Evolutionary conservation across 1,140 invertebrate species (phyloP).

Genomic region (Maniola jurtina): DNA sequence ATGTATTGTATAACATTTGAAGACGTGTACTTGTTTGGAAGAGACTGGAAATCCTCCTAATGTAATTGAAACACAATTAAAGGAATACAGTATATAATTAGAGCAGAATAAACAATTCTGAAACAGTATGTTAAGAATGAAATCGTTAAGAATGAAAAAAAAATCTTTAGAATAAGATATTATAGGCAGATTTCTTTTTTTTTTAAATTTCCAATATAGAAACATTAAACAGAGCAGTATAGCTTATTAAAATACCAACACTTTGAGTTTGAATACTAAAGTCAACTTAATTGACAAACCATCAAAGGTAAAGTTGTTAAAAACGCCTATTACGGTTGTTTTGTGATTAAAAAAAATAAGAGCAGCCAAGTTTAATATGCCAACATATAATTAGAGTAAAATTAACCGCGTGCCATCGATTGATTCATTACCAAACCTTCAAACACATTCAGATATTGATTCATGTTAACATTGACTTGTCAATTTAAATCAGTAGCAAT

Average conservation of each 20-base stretch:
- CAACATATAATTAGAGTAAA: constrained; percentile 4
- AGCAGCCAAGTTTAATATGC: neutral
- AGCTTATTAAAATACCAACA: constrained; percentile 3
- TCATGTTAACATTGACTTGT: constrained; percentile 30
- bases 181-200: no score
- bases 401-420: constrained; percentile 14
- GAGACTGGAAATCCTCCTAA: no score
- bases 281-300: constrained; percentile 7
- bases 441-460: constrained; percentile 19
- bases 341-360: constrained; percentile 1
- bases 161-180: no score
- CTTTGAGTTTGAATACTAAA: neutral
- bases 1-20: no score
- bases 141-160: no score
- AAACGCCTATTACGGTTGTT: constrained; percentile 4
- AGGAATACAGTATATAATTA: no score
- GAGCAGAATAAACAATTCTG: no score
- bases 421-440: constrained; percentile 15
- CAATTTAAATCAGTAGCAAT: constrained; percentile 38
- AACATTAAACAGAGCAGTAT: neutral
- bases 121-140: no score
- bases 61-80: no score
- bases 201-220: no score
- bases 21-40: no score
- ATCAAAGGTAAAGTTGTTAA: constrained; percentile 12